phyloP scores from a whole-genome alignment of 2,113 vertebrate genomes.

The Nerophis ophidion region DNA sequence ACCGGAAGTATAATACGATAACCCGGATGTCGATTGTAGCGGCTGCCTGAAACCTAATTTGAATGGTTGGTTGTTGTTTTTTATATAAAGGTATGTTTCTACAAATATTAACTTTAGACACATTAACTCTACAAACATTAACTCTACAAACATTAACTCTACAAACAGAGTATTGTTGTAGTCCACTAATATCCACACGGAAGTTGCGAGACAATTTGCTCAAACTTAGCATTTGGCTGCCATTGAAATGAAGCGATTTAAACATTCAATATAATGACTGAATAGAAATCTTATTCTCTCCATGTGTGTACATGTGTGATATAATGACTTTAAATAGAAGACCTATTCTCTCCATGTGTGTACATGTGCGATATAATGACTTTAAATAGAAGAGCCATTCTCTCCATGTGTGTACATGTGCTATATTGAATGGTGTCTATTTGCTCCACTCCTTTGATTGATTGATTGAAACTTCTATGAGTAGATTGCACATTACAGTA shows the following conservation, averaged over 20 bases:
- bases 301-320: not conserved
- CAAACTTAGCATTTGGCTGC: not conserved
- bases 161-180: too few relatives aligned
- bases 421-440: too few relatives aligned
- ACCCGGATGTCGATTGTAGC: not conserved
- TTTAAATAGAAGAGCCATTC: too few relatives aligned
- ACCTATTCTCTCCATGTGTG: too few relatives aligned
- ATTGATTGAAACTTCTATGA: too few relatives aligned
- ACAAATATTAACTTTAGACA: too few relatives aligned
- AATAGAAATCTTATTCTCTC: not conserved
- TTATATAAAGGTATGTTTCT: not conserved
- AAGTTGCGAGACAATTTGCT: not conserved
- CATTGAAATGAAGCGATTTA: not conserved
- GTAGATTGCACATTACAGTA: too few relatives aligned
- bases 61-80: not conserved
- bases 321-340: too few relatives aligned
- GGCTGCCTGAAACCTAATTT: not conserved
- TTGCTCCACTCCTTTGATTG: too few relatives aligned
- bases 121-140: not conserved
- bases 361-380: too few relatives aligned
- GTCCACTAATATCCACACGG: not conserved
- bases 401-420: too few relatives aligned
- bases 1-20: not conserved
- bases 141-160: not conserved
- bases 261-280: not conserved